Base-by-base conservation (phyloP, 2,888 invertebrate genomes). In the Nemotelus pantherinus region DNA sequence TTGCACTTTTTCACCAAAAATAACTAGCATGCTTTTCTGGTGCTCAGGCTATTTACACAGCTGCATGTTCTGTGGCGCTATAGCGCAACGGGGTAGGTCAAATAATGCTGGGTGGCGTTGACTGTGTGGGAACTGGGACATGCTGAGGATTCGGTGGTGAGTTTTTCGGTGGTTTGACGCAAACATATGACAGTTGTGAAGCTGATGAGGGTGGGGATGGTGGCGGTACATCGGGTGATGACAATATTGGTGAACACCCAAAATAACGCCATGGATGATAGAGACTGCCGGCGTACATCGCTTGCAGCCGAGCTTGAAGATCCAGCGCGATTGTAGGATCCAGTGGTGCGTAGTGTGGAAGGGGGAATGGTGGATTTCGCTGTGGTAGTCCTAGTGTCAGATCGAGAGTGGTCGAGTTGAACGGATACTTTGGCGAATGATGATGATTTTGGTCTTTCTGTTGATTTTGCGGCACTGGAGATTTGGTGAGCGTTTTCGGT, bases 401-500 rank as follows among this genome's bases (percentile, higher is more conserved):
- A 74, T 87, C 87, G 55, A 87, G 81, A 5, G 86, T 86, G 9
- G 84, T 83, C 2, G 74, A 47, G 7, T 84, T 85, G 58, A 88
- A 87, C 64, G 84, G 85, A 79, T 87, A 87, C 78, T 87, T 87
- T 80, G 83, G 83, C 48, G 74, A 74, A 60, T 74, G 74, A 74
- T 77, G 72, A 9, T 63, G 63, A 60, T 60, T 70, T 57, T 64
- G 39, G 44, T 78, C 79, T n/a, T 81, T 80, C 48, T 81, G 81
- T 10, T 82, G 83, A 76, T 80, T 81, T 67, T 81, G 80, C 44
- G 86, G 86, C 53, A 85, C 83, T 2, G 88, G 87, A 0, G 87
- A 86, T 83, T 95, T 95, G 80, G 94, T 90, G 10, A 95, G 89
- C 0, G 95, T 93, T 86, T 95, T 95, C 3, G 95, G 95, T 87